Evolutionary conservation across 2,888 invertebrate species (phyloP).

Genomic region (Protonemura montana): DNA sequence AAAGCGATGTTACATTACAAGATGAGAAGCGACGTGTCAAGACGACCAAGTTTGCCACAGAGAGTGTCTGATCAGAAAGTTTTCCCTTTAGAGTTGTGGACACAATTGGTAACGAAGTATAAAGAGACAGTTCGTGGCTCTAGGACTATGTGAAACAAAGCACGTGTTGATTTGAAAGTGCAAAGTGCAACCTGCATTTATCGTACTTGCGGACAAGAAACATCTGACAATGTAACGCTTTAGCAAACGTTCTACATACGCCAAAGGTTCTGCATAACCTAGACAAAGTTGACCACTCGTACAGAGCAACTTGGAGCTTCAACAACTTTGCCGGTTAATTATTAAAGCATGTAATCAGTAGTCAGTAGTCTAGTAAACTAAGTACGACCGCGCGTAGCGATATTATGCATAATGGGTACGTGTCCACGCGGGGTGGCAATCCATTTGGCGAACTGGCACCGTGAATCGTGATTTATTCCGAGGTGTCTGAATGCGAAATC

Average conservation of each 20-base stretch:
- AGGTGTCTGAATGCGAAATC: neutral
- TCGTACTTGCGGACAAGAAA: neutral
- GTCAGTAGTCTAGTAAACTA: neutral
- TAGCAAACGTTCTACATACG: neutral
- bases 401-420: neutral
- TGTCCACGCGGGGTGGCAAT: neutral
- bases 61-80: neutral
- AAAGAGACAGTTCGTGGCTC: neutral
- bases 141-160: neutral
- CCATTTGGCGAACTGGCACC: neutral
- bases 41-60: neutral
- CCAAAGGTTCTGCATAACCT: neutral
- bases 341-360: neutral
- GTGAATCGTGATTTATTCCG: neutral
- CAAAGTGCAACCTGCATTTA: neutral
- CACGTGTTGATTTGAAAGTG: neutral
- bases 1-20: neutral
- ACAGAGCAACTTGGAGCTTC: neutral
- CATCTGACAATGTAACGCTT: neutral
- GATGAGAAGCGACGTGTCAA: neutral
- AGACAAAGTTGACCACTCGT: neutral
- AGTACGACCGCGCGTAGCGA: neutral
- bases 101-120: neutral
- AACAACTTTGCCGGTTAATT: neutral
- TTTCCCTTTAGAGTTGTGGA: neutral